Evolutionary conservation across 2,888 invertebrate genomes (phyloP).

Genomic region (Cremastobaeus sp.): DNA sequence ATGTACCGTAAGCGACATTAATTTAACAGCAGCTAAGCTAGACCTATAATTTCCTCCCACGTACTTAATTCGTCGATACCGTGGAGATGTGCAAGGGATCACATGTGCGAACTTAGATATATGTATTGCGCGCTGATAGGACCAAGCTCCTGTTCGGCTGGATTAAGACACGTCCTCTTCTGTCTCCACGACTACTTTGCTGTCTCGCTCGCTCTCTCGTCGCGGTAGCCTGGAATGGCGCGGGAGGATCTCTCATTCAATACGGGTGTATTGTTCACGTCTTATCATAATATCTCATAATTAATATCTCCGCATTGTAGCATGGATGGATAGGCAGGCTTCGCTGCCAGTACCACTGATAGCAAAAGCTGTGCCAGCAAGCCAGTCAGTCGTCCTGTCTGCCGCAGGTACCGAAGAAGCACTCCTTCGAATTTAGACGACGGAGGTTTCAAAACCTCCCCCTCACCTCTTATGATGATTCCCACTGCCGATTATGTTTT

Average conservation of each 20-base stretch:
- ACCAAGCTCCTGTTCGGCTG: constrained; percentile 48
- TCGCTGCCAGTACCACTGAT: constrained; percentile 77
- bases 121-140: constrained; percentile 49
- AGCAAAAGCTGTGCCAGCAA: constrained; percentile 74
- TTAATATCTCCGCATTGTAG: constrained; percentile 78
- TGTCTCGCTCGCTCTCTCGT: constrained; percentile 51
- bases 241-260: constrained; percentile 72
- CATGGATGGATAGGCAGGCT: constrained; percentile 78
- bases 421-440: constrained; percentile 64
- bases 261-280: constrained; percentile 78
- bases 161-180: constrained; percentile 61
- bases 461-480: constrained; percentile 51
- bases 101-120: constrained; percentile 39
- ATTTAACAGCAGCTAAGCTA: constrained; percentile 54
- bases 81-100: constrained; percentile 33
- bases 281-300: constrained; percentile 79
- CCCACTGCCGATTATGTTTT: constrained; percentile 60
- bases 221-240: constrained; percentile 44
- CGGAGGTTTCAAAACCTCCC: constrained; percentile 61
- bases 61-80: constrained; percentile 60
- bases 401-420: constrained; percentile 68
- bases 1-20: constrained; percentile 56
- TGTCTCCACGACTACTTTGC: constrained; percentile 44
- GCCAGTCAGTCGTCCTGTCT: constrained; percentile 65
- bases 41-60: constrained; percentile 54